Percentiles rank a stretch among this genome's conserved stretches.
Evolutionary conservation across 2,113 vertebrate species (phyloP).

Genomic region (Nipponia nippon): DNA sequence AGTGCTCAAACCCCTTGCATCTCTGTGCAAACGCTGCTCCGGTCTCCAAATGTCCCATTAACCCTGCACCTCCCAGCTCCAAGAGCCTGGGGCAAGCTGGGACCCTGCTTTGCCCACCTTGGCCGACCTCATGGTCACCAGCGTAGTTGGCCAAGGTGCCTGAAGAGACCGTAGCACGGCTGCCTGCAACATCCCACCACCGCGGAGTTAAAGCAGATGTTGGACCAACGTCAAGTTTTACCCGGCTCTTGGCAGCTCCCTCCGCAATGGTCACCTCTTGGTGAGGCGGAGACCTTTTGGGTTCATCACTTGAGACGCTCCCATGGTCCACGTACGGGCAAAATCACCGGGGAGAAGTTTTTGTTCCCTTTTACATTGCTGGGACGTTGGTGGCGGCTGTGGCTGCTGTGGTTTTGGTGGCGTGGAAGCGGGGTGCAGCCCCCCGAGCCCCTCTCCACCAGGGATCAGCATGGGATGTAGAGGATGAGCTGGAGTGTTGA

Average conservation of each 20-base stretch:
- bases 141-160: not conserved
- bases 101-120: not conserved
- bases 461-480: not conserved
- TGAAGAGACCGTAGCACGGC: not conserved
- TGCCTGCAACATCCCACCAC: not conserved
- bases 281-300: not conserved
- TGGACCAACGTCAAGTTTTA: not conserved
- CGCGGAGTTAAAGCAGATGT: rapidly evolving
- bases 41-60: not conserved
- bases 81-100: not conserved
- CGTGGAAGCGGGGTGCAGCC: rapidly evolving
- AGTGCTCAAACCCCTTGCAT: not conserved
- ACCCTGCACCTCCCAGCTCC: not conserved
- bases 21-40: not conserved
- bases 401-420: not conserved
- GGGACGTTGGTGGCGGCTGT: not conserved
- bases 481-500: not conserved
- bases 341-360: not conserved
- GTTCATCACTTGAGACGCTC: not conserved
- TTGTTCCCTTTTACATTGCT: not conserved
- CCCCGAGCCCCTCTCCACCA: not conserved
- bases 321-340: rapidly evolving
- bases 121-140: not conserved
- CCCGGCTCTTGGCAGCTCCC: not conserved
- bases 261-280: not conserved